phyloP scores from a whole-genome alignment of 2,113 vertebrate genomes.

The Guaruba guarouba region DNA sequence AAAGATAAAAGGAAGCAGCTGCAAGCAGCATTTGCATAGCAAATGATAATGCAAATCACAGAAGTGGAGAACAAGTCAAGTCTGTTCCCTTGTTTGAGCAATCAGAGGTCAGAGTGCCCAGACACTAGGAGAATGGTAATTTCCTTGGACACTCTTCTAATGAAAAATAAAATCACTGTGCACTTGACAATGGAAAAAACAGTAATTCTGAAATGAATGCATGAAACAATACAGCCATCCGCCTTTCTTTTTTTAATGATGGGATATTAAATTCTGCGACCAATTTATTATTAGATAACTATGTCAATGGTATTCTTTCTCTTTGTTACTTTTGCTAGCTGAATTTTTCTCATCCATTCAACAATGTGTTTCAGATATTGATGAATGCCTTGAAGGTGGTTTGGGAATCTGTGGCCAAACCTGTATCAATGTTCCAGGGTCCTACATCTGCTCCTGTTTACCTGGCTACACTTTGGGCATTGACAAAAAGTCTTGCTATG shows the following conservation, averaged over 20 bases:
- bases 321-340: not conserved
- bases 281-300: not conserved
- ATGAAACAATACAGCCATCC: not conserved
- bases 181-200: not conserved
- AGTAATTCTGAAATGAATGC: not conserved
- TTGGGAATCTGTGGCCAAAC: slow-evolving; percentile 62
- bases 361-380: slow-evolving; percentile 55
- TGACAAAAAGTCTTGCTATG: slow-evolving; percentile 52
- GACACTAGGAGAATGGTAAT: not conserved
- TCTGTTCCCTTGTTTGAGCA: not conserved
- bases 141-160: not conserved
- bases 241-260: not conserved
- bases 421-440: slow-evolving; percentile 62
- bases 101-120: not conserved
- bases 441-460: slow-evolving; percentile 62
- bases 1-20: not conserved
- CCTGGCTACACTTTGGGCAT: slow-evolving; percentile 46
- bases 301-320: not conserved
- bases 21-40: not conserved
- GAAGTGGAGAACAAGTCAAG: not conserved
- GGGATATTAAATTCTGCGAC: not conserved
- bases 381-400: slow-evolving; percentile 62
- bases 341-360: not conserved
- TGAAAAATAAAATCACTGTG: not conserved
- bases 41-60: not conserved